These are phyloP conservation scores for Carapus acus DNA, from an alignment of 2,797 vertebrate genomes.

Conservation along the genomic window DNA sequence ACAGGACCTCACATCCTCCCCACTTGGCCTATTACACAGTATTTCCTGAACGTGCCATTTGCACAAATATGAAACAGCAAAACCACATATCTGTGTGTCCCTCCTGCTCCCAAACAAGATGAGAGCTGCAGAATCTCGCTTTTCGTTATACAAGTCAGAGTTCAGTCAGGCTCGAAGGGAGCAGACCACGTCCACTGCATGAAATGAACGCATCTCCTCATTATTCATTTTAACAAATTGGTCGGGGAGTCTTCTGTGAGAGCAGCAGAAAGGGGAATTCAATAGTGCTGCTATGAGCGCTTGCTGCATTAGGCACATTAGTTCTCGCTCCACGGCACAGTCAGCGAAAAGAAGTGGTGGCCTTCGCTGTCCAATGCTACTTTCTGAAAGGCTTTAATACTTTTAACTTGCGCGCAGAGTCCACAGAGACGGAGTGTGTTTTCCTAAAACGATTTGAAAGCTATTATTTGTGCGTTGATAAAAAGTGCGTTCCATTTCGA, in stretches of 20 bases:
- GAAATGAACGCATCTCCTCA: constrained; percentile 17
- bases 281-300: constrained; percentile 26
- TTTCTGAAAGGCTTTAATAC: too few species aligned
- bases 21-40: too few species aligned
- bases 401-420: too few species aligned
- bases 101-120: not conserved
- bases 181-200: constrained; percentile 8
- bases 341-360: constrained; percentile 21
- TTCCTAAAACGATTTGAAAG: too few species aligned
- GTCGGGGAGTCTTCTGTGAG: constrained; percentile 6
- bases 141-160: constrained; percentile 8
- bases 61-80: constrained; percentile 11
- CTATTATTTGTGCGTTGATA: too few species aligned
- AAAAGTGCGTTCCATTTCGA: too few species aligned
- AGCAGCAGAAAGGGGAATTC: constrained; percentile 15
- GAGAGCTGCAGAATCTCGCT: not conserved
- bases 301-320: constrained; percentile 13
- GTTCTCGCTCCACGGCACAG: constrained; percentile 8
- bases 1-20: too few species aligned
- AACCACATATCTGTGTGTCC: not conserved
- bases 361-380: constrained; percentile 9
- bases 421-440: too few species aligned
- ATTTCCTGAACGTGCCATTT: too few species aligned
- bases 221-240: constrained; percentile 28
- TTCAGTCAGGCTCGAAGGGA: constrained; percentile 7